phyloP scores from a whole-genome alignment of 2,797 vertebrate species.

The Oreonectes daqikongensis region DNA sequence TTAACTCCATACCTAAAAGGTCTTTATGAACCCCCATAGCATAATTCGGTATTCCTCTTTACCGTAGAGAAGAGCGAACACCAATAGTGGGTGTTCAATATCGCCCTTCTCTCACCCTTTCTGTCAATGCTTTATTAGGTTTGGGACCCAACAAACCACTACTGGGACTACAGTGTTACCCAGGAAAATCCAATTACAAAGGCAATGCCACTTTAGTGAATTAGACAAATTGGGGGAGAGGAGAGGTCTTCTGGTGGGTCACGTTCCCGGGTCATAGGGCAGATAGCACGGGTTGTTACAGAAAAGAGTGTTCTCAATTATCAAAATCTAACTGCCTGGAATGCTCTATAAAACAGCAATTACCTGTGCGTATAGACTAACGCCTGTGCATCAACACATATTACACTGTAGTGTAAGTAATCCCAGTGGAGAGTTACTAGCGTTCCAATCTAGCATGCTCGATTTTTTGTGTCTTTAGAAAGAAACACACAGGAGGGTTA shows the following conservation, averaged over 20 bases:
- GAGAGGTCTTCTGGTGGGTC: constrained; percentile 37
- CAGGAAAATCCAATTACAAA: constrained; percentile 58
- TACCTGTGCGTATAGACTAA: constrained; percentile 40
- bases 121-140: constrained; percentile 61
- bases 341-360: constrained; percentile 40
- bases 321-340: constrained; percentile 42
- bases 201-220: constrained; percentile 52
- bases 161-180: constrained; percentile 56
- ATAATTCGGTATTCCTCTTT: constrained; percentile 33
- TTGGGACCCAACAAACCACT: constrained; percentile 60
- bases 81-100: constrained; percentile 40
- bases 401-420: constrained; percentile 32
- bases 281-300: constrained; percentile 40
- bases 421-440: constrained; percentile 39
- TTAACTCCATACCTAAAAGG: constrained; percentile 30
- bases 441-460: constrained; percentile 28
- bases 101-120: constrained; percentile 33
- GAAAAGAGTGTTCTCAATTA: constrained; percentile 32
- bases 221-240: constrained; percentile 46
- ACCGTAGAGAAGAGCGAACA: constrained; percentile 2
- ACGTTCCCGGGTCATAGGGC: constrained; percentile 45
- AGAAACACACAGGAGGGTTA: constrained; percentile 63
- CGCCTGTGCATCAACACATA: constrained; percentile 41
- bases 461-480: constrained; percentile 27
- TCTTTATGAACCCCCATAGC: constrained; percentile 27